phyloP scores from a whole-genome alignment of 2,797 vertebrate species.

The Pseudochirops corinnae region DNA sequence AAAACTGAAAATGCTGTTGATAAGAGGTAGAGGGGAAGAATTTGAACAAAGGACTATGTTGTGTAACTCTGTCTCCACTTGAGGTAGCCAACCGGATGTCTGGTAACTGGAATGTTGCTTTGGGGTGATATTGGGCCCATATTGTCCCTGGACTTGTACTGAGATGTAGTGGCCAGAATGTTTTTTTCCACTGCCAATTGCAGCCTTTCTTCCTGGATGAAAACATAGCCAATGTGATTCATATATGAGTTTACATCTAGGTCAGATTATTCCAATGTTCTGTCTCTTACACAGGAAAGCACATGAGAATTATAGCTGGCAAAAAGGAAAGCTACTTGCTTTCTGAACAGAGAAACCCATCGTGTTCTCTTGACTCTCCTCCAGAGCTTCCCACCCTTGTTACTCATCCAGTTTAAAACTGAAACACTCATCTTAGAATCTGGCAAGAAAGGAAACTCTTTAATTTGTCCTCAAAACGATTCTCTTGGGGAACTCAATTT shows the following conservation, averaged over 20 bases:
- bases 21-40: not conserved
- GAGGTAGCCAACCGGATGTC: not conserved
- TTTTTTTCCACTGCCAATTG: not conserved
- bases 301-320: constrained; percentile 4
- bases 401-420: not conserved
- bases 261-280: constrained; percentile 8
- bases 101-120: not conserved
- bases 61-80: not conserved
- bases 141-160: not conserved
- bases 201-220: not conserved
- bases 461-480: not conserved
- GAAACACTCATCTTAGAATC: not conserved
- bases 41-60: not conserved
- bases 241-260: not conserved
- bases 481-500: not conserved
- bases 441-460: not conserved
- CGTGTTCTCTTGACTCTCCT: not conserved
- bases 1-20: not conserved
- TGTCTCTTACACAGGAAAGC: not conserved
- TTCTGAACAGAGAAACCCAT: constrained; percentile 1
- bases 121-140: not conserved
- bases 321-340: constrained; percentile 1
- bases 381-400: not conserved
- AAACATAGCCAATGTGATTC: not conserved
- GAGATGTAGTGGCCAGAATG: not conserved